Conservation (phyloP, 2,797 vertebrate species). For the Eospalax fontanierii region DNA sequence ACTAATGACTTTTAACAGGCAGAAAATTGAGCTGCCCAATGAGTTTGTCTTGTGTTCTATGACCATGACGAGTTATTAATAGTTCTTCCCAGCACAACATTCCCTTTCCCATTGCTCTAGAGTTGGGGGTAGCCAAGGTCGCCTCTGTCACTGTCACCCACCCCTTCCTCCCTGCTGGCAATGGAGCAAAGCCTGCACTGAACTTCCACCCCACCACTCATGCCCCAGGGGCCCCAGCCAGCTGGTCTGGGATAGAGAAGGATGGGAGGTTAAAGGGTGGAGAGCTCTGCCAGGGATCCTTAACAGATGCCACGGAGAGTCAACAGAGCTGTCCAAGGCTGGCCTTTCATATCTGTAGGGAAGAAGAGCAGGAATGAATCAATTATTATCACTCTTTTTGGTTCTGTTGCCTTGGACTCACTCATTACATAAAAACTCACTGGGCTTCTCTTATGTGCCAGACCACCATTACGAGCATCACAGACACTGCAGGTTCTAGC, state of each 20-base stretch:
- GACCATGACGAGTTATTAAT: constrained; percentile 82
- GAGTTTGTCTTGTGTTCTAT: constrained; percentile 74
- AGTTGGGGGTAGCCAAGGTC: constrained; percentile 14
- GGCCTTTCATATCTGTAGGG: neutral
- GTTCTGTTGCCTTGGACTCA: neutral
- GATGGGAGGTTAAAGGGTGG: neutral
- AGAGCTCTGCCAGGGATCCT: neutral
- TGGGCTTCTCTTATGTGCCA: neutral
- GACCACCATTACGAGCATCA: neutral
- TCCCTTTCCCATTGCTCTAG: neutral
- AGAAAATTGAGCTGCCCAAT: constrained; percentile 87
- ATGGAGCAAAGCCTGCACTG: neutral
- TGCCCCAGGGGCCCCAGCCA: neutral
- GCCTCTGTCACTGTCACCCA: neutral
- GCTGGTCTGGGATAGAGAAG: neutral
- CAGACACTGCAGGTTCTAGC: neutral
- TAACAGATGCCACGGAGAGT: neutral
- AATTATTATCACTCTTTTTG: neutral
- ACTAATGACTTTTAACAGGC: constrained; percentile 89
- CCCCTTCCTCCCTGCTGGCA: constrained; percentile 45
- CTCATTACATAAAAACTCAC: neutral
- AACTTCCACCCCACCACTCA: neutral
- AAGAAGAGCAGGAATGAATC: neutral
- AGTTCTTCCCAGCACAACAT: constrained; percentile 78
- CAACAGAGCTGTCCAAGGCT: neutral